Evolutionary conservation across 1,140 invertebrate genomes (phyloP).

Genomic region (Pentalonia nigronervosa): DNA sequence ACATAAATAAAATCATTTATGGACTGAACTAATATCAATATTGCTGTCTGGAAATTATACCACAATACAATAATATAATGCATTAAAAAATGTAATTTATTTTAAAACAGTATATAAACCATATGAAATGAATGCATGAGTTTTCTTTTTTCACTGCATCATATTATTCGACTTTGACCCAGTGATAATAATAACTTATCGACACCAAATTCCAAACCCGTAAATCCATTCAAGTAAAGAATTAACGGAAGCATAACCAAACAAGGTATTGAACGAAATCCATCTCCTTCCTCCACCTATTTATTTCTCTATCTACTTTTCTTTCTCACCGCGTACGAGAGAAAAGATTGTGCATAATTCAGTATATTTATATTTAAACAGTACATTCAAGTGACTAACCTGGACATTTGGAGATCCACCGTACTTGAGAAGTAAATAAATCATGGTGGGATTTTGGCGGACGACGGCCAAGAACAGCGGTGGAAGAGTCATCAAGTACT

Average conservation of each 20-base stretch:
- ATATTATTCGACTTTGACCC: not conserved
- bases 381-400: constrained; percentile 62
- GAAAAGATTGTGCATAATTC: not conserved
- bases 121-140: not conserved
- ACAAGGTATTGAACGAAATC: not conserved
- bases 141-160: not conserved
- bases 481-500: constrained; percentile 67
- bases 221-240: not conserved
- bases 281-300: not conserved
- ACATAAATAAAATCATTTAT: not conserved
- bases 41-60: not conserved
- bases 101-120: not conserved
- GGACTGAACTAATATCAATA: not conserved
- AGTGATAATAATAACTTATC: not conserved
- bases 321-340: not conserved
- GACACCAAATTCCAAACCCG: not conserved
- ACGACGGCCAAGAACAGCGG: constrained; percentile 69
- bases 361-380: not conserved
- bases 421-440: constrained; percentile 68
- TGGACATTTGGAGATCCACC: constrained; percentile 67
- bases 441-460: constrained; percentile 66
- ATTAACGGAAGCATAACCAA: not conserved
- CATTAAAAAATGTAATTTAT: not conserved
- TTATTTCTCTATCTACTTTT: not conserved
- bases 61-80: not conserved